Evolutionary conservation across 2,888 invertebrate species (phyloP).

Genomic region (Eremobia ochroleuca): DNA sequence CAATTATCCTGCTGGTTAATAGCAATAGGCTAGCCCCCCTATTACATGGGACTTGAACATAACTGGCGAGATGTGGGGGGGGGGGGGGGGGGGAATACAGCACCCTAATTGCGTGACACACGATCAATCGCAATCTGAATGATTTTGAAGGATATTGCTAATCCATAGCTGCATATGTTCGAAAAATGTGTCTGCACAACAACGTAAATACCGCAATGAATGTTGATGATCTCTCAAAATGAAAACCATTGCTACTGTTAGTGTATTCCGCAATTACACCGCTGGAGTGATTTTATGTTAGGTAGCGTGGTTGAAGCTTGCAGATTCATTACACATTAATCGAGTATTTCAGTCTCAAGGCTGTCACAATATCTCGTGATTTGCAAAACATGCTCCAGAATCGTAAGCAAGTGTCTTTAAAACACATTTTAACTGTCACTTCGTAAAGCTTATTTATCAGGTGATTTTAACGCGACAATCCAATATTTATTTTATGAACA

Average conservation of each 20-base stretch:
- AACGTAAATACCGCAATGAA: neutral
- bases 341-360: neutral
- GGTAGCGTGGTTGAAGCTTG: too few relatives aligned
- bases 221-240: neutral
- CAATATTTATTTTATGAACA: slow-evolving; percentile 30
- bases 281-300: neutral
- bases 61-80: neutral
- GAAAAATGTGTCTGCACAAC: neutral
- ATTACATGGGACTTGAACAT: neutral
- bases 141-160: neutral
- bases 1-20: too few relatives aligned
- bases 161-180: neutral
- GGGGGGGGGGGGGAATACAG: neutral
- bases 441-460: slow-evolving; percentile 25
- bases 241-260: neutral
- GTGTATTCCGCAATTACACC: too few relatives aligned
- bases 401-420: slow-evolving; percentile 4
- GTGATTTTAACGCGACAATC: slow-evolving; percentile 23
- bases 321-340: neutral
- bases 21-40: too few relatives aligned
- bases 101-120: neutral
- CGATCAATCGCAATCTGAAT: too few relatives aligned
- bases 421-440: slow-evolving; percentile 1
- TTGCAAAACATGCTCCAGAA: slow-evolving; percentile 12
- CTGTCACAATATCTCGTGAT: slow-evolving; percentile 3